These are phyloP conservation scores for Dynastes grantii DNA, from an alignment of 2,888 invertebrate species.

Conservation along the genomic window DNA sequence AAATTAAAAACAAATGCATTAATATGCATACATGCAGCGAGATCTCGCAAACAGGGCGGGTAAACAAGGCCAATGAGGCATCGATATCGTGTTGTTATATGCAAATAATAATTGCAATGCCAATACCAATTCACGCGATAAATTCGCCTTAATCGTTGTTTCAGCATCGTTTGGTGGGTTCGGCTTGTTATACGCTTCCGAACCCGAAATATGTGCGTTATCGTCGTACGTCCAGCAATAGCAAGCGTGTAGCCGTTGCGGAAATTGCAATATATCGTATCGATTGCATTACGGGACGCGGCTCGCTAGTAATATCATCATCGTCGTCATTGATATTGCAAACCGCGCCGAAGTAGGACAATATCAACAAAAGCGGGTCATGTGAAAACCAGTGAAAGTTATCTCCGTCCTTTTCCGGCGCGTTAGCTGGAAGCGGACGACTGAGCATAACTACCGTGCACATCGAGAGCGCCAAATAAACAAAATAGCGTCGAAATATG, in stretches of 20 bases:
- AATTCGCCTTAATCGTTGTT: too few relatives aligned
- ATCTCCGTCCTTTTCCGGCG: slow-evolving; percentile 40
- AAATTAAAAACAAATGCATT: background rate
- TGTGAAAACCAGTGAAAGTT: slow-evolving; percentile 56
- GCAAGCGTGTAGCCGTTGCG: background rate
- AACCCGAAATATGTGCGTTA: slow-evolving; percentile 8
- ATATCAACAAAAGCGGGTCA: slow-evolving; percentile 54
- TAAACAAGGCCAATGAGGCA: too few relatives aligned
- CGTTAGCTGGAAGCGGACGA: background rate
- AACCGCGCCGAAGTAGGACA: slow-evolving; percentile 52
- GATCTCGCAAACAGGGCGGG: too few relatives aligned
- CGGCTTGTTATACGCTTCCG: too few relatives aligned
- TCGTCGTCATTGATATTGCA: background rate
- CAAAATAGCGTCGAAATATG: slow-evolving; percentile 3
- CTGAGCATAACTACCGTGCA: background rate
- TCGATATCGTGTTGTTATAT: too few relatives aligned
- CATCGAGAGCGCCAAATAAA: slow-evolving; percentile 9
- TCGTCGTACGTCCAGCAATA: background rate
- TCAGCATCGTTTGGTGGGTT: too few relatives aligned
- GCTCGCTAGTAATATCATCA: background rate
- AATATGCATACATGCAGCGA: too few relatives aligned
- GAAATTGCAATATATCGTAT: slow-evolving; percentile 6
- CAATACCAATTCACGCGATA: too few relatives aligned
- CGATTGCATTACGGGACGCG: slow-evolving; percentile 8
- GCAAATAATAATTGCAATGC: too few relatives aligned